phyloP scores from a whole-genome alignment of 2,888 invertebrate genomes.

The Opisthograptis luteolata region DNA sequence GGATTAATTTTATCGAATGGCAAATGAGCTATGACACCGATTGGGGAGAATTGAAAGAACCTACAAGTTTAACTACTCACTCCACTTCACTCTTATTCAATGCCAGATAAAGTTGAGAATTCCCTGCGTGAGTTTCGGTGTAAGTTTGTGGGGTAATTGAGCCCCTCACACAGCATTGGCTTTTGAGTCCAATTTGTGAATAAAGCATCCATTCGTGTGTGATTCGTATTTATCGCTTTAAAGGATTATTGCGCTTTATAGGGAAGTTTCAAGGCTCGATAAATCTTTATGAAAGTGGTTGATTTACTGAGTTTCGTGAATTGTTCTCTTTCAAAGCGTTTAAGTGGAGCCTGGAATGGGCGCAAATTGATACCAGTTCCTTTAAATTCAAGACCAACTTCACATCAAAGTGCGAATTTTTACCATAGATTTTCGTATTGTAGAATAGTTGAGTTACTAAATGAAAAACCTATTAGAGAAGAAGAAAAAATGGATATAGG shows the following conservation, averaged over 20 bases:
- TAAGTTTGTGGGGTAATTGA: conserved; percentile 49
- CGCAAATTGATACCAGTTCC: too few species aligned
- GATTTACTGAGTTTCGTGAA: conserved; percentile 21
- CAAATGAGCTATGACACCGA: conserved; percentile 80
- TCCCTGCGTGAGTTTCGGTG: conserved; percentile 13
- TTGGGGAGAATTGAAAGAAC: conserved; percentile 61
- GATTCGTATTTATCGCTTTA: conserved; percentile 63
- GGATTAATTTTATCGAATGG: conserved; percentile 81
- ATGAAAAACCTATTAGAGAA: too few species aligned
- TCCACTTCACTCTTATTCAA: conserved; percentile 37
- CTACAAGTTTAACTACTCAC: conserved; percentile 40
- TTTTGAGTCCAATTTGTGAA: conserved; percentile 82
- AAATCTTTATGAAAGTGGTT: conserved; percentile 32
- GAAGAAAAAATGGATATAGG: too few species aligned
- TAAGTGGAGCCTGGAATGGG: neutral
- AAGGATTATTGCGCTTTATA: conserved; percentile 38
- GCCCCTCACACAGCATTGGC: conserved; percentile 60
- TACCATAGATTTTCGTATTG: too few species aligned
- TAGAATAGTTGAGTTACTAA: too few species aligned
- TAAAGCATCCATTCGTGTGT: conserved; percentile 49
- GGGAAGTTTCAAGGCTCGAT: conserved; percentile 32
- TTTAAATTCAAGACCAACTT: too few species aligned
- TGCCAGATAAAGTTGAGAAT: conserved; percentile 47
- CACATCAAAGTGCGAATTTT: too few species aligned
- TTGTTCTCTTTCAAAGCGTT: neutral